These are phyloP conservation scores for Lagopus muta DNA, from an alignment of 2,113 vertebrate genomes.

Conservation along the genomic window DNA sequence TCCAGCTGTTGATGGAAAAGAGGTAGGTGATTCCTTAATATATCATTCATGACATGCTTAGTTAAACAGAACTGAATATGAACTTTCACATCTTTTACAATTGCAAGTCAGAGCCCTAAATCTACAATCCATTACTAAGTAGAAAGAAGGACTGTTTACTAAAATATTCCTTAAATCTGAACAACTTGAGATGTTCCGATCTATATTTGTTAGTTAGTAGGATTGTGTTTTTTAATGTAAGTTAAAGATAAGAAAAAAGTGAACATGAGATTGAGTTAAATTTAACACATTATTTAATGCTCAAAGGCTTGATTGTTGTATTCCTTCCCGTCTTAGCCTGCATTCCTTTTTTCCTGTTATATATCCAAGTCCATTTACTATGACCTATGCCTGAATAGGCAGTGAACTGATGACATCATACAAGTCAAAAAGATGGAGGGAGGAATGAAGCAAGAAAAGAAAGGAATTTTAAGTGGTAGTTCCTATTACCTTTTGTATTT, in stretches of 20 bases:
- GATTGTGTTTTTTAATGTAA: neutral
- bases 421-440: conserved; percentile 39
- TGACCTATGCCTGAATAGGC: conserved; percentile 32
- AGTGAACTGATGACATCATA: conserved; percentile 50
- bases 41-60: neutral
- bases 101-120: neutral
- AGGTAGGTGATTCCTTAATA: conserved; percentile 26
- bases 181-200: neutral
- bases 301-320: neutral
- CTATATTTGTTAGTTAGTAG: neutral
- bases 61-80: neutral
- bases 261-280: neutral
- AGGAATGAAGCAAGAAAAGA: conserved; percentile 27
- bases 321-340: neutral
- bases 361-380: conserved; percentile 6
- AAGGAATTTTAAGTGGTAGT: conserved; percentile 26
- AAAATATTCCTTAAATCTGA: neutral
- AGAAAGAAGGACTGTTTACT: neutral
- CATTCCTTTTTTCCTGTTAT: neutral
- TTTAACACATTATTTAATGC: neutral
- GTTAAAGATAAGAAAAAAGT: neutral
- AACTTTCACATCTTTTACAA: neutral
- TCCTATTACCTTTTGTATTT: neutral
- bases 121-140: neutral
- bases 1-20: conserved; percentile 46